Conservation (phyloP, 64 coral and sea anemone species). For the Stylophora pistillata region DNA sequence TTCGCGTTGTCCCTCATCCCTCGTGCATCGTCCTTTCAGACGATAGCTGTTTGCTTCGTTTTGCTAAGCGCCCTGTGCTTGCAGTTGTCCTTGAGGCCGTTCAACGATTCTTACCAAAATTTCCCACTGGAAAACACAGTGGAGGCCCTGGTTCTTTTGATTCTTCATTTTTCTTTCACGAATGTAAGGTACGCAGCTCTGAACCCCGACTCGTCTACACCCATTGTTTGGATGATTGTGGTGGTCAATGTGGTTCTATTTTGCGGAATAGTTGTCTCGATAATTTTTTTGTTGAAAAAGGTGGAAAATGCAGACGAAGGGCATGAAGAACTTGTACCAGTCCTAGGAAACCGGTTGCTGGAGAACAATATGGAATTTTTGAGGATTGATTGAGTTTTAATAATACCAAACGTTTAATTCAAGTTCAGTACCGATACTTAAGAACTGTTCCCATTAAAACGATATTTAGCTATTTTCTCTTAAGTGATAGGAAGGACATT, state of each 20-base stretch:
- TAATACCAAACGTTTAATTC: no score
- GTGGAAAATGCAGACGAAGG: not conserved
- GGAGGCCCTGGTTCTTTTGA: constrained; percentile 9
- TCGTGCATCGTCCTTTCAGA: constrained; percentile 24
- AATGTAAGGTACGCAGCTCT: not conserved
- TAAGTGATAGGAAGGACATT: no score
- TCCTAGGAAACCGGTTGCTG: not conserved
- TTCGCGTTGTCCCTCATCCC: constrained; percentile 33
- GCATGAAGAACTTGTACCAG: not conserved
- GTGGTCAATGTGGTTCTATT: not conserved
- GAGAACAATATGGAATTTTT: no score
- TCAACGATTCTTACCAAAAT: not conserved
- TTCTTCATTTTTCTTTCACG: constrained; percentile 42
- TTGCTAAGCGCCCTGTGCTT: constrained; percentile 19
- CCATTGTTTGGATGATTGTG: constrained; percentile 27
- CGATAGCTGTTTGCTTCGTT: constrained; percentile 37
- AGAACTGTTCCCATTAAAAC: no score
- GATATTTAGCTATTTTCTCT: no score
- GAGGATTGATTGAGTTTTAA: no score
- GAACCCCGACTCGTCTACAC: not conserved
- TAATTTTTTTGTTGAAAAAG: constrained; percentile 36
- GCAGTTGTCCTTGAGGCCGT: constrained; percentile 32
- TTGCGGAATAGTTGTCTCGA: constrained; percentile 1
- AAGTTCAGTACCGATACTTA: no score
- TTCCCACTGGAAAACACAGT: constrained; percentile 33